These are phyloP conservation scores for Saturnia japonica DNA, from an alignment of 2,888 invertebrate species.

Conservation along the genomic window DNA sequence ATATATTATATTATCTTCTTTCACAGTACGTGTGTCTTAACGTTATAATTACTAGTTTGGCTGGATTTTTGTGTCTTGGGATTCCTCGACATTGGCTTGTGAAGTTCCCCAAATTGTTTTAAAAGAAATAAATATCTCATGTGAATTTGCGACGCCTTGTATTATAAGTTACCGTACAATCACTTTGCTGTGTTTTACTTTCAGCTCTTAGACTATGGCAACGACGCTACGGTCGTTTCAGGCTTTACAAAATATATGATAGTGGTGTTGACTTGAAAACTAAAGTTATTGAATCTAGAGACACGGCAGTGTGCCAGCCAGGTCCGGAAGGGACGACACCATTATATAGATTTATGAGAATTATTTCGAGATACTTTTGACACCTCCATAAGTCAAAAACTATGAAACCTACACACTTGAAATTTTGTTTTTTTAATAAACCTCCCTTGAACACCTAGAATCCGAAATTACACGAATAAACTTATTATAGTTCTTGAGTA, in stretches of 20 bases:
- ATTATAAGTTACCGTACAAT: background rate
- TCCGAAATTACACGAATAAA: too few relatives aligned
- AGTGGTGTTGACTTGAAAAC: background rate
- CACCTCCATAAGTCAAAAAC: too few relatives aligned
- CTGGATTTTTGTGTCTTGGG: background rate
- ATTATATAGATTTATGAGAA: too few relatives aligned
- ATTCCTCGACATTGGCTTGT: background rate
- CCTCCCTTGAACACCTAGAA: too few relatives aligned
- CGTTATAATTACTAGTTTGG: slow-evolving; percentile 3
- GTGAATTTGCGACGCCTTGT: background rate
- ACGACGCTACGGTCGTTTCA: background rate
- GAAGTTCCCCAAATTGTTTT: background rate
- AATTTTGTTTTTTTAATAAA: too few relatives aligned
- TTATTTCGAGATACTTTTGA: too few relatives aligned
- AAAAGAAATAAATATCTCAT: background rate
- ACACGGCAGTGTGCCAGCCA: too few relatives aligned
- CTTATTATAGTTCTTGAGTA: too few relatives aligned
- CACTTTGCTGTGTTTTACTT: background rate
- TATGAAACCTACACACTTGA: too few relatives aligned
- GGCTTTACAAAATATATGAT: background rate
- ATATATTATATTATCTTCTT: background rate
- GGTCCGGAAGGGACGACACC: too few relatives aligned
- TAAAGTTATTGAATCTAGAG: too few relatives aligned
- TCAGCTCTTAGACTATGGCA: background rate
- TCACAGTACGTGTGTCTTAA: slow-evolving; percentile 6